Evolutionary conservation across 2,888 invertebrate species (phyloP).

Genomic region (Drosophila cognata): DNA sequence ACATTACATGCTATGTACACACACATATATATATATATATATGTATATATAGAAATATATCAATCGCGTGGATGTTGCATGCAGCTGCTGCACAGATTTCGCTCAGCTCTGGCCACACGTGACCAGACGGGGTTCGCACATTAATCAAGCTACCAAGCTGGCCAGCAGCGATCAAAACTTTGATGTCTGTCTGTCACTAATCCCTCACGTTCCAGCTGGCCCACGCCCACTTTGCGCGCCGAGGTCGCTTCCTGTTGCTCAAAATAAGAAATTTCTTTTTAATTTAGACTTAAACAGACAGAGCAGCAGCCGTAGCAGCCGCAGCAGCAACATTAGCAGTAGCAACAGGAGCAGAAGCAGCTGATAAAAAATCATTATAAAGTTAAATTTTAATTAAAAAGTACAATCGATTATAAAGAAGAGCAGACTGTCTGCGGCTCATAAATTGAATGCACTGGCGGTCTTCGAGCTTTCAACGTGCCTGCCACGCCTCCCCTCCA

Average conservation of each 20-base stretch:
- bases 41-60: constrained; percentile 6
- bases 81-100: constrained; percentile 9
- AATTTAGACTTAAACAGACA: constrained; percentile 79
- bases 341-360: constrained; percentile 57
- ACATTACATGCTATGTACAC: constrained; percentile 39
- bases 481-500: constrained; percentile 50
- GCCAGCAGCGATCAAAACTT: constrained; percentile 41
- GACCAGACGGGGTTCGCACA: constrained; percentile 60
- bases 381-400: constrained; percentile 84
- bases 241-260: constrained; percentile 66
- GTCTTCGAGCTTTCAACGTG: constrained; percentile 72
- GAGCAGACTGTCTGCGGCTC: constrained; percentile 76
- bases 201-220: constrained; percentile 58
- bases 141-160: constrained; percentile 57
- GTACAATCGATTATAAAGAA: constrained; percentile 72
- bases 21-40: background rate
- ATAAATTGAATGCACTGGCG: constrained; percentile 73
- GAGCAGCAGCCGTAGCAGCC: constrained; percentile 19
- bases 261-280: constrained; percentile 84
- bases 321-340: background rate
- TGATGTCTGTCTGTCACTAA: constrained; percentile 39
- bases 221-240: constrained; percentile 71
- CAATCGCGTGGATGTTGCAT: background rate
- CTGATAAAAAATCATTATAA: constrained; percentile 84
- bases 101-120: constrained; percentile 2